phyloP scores from a whole-genome alignment of 2,113 vertebrate species.

The Sorex fumeus region DNA sequence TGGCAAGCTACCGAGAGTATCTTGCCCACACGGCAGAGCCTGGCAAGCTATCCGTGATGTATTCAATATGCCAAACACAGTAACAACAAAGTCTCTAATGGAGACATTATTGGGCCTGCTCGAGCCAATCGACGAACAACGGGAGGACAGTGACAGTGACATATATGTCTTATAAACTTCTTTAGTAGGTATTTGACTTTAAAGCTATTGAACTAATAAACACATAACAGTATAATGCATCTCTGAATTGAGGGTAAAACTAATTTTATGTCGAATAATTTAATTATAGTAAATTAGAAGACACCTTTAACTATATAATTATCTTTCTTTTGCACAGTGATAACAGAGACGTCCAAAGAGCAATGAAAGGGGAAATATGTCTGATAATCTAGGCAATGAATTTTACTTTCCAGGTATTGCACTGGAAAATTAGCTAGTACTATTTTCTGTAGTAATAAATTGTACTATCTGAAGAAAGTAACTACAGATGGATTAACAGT shows the following conservation, averaged over 20 bases:
- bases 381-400: constrained; percentile 76
- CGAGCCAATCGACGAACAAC: no score
- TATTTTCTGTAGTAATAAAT: constrained; percentile 84
- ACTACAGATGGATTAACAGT: constrained; percentile 81
- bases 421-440: constrained; percentile 82
- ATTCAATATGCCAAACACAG: no score
- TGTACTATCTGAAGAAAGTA: constrained; percentile 85
- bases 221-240: constrained; percentile 48
- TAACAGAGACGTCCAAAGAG: constrained; percentile 80
- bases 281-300: constrained; percentile 81
- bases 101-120: no score
- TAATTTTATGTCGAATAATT: constrained; percentile 82
- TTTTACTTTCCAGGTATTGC: constrained; percentile 83
- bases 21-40: no score
- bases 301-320: constrained; percentile 79
- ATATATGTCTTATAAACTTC: background rate
- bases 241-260: constrained; percentile 77
- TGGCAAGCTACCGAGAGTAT: no score
- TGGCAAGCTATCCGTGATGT: no score
- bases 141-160: no score
- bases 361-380: constrained; percentile 6
- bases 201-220: constrained; percentile 68
- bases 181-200: constrained; percentile 7
- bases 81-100: no score
- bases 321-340: constrained; percentile 69